Evolutionary conservation across 1,140 invertebrate species (phyloP).

Genomic region (Zaprionus inermis): DNA sequence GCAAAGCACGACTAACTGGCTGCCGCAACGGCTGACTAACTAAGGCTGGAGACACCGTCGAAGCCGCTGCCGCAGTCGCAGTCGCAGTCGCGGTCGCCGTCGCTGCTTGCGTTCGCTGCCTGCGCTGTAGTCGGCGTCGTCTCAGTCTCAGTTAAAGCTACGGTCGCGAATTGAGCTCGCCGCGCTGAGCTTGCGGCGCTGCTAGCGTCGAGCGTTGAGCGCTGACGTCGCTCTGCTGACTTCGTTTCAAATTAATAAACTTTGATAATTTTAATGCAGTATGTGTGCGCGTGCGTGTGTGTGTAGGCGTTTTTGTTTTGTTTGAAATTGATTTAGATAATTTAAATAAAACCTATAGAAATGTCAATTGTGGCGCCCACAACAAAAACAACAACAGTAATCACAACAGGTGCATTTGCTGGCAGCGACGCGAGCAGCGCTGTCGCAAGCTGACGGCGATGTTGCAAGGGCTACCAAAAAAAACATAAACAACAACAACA

Average conservation of each 20-base stretch:
- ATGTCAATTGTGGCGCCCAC: slow-evolving; percentile 37
- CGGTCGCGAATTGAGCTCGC: slow-evolving; percentile 23
- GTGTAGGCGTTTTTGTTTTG: slow-evolving; percentile 33
- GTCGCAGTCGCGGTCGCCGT: slow-evolving; percentile 16
- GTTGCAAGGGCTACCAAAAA: slow-evolving; percentile 59
- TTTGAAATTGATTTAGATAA: slow-evolving; percentile 29
- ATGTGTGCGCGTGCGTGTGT: slow-evolving; percentile 21
- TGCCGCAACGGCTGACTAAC: slow-evolving; percentile 66
- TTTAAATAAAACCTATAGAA: slow-evolving; percentile 37
- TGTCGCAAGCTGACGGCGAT: slow-evolving; percentile 57
- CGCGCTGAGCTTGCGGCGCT: slow-evolving; percentile 39
- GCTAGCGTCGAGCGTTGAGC: slow-evolving; percentile 13
- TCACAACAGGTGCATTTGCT: slow-evolving; percentile 58
- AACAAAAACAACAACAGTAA: slow-evolving; percentile 46
- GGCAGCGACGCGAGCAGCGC: slow-evolving; percentile 37
- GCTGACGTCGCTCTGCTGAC: slow-evolving; percentile 8
- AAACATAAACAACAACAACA: slow-evolving; percentile 1
- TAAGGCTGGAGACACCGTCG: slow-evolving; percentile 52
- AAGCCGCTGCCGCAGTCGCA: slow-evolving; percentile 14
- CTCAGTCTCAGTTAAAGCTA: slow-evolving; percentile 13
- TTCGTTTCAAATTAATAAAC: slow-evolving; percentile 57
- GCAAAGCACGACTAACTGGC: slow-evolving; percentile 78
- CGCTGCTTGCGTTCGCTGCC: slow-evolving; percentile 7
- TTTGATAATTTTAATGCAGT: slow-evolving; percentile 61
- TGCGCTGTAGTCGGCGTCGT: slow-evolving; percentile 1